Evolutionary conservation across 2,113 vertebrate genomes (phyloP), one percentile per base, ranked within the genome.

Genomic region (Phrynosoma platyrhinos): DNA sequence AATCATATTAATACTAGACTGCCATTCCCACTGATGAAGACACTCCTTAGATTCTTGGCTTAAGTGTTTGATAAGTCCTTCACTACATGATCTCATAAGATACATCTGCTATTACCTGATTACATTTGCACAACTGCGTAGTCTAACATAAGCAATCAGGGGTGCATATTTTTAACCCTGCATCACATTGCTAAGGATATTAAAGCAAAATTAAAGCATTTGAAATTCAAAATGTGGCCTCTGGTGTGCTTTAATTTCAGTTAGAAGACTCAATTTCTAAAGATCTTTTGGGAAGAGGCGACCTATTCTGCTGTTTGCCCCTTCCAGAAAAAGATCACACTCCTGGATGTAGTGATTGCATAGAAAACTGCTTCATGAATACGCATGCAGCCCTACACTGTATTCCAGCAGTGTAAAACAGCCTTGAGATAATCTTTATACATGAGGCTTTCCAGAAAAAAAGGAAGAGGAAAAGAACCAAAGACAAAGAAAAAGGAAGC

Each of bases 101-200:
- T 79, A n/a, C 25, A 72, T 53, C n/a, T 80, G 68, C 53, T 81
- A 81, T 58, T 87, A 47, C 36, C 69, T 87, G 55, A 87, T 76
- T 81, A 87, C 21, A 87, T 58, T 42, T 52, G 55, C n/a, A 62
- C 30, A 64, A 5, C 10, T 75, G 52, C 55, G 75, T 47, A 75
- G 82, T 81, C 53, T 72, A 82, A 74, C 71, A 47, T 23, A 82
- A 16, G 9, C 36, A 82, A 8, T 58, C 36, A 62, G 25, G n/a
- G 58, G 7, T 64, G 36, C 12, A 16, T 32, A 55, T 32, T 64
- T 66, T 62, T 64, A 64, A 82, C 21, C 36, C 58, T 47, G 32
- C 16, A 75, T 30, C 25, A n/a, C 25, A 62, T n/a, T n/a, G 18
- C 52, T n/a, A 87, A 74, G 36, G 52, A 58, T 47, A 87, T 80